Conservation (phyloP, 2,888 invertebrate genomes). For the Eumacrocentrus americanus region DNA sequence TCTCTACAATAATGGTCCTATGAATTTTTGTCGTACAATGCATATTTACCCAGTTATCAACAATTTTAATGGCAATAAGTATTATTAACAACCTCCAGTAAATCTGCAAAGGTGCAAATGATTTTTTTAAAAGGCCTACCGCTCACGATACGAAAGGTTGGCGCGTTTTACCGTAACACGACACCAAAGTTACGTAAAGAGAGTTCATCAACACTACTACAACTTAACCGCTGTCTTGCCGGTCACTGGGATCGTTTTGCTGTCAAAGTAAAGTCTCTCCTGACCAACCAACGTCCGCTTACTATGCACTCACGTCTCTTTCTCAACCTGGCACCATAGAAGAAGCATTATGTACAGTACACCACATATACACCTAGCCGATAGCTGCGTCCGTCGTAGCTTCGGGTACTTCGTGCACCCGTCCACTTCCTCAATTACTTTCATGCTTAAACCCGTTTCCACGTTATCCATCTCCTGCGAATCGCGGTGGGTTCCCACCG, state of each 20-base stretch:
- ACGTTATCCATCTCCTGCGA: conserved; percentile 43
- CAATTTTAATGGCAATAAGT: too few species aligned
- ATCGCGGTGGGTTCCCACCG: conserved; percentile 42
- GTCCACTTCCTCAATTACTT: conserved; percentile 48
- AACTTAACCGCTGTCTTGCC: neutral
- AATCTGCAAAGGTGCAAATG: too few species aligned
- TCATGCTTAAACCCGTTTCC: conserved; percentile 53
- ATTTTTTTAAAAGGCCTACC: too few species aligned
- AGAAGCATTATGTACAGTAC: too few species aligned
- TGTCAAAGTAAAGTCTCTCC: conserved; percentile 9
- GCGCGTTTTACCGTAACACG: neutral
- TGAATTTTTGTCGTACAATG: too few species aligned
- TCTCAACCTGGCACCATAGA: neutral
- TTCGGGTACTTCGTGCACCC: conserved; percentile 29
- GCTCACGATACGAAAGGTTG: neutral
- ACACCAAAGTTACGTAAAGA: conserved; percentile 7
- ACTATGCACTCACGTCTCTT: neutral
- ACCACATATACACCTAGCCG: too few species aligned
- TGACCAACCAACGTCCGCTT: neutral
- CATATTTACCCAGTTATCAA: too few species aligned
- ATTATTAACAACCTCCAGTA: too few species aligned
- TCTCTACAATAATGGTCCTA: too few species aligned
- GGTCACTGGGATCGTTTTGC: conserved; percentile 6
- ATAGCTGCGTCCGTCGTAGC: conserved; percentile 23
- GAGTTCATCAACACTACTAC: conserved; percentile 6